phyloP scores from a whole-genome alignment of 2,888 invertebrate genomes.

The Drosophila lutescens region DNA sequence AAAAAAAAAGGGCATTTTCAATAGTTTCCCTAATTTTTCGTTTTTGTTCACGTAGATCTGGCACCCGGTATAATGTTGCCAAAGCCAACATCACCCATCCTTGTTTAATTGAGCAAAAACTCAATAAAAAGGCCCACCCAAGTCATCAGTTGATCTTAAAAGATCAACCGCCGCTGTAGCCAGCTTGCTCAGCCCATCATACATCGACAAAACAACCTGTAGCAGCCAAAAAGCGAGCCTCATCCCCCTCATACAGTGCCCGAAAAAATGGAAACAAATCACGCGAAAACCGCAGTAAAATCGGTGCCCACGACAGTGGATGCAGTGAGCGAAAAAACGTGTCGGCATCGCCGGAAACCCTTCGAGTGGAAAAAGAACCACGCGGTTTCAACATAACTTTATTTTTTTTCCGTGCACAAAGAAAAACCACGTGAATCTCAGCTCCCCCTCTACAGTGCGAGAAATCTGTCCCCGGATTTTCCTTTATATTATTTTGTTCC shows the following conservation, averaged over 20 bases:
- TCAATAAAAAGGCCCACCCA: neutral
- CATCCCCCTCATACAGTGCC: neutral
- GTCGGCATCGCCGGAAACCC: neutral
- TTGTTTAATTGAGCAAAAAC: conserved; percentile 5
- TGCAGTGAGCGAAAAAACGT: neutral
- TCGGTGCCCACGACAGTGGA: neutral
- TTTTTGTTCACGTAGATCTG: neutral
- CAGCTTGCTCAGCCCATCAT: neutral
- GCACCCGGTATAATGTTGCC: conserved; percentile 3
- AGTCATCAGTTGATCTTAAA: conserved; percentile 2
- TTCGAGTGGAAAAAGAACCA: neutral
- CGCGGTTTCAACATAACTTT: neutral
- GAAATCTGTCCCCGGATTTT: neutral
- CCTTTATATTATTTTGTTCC: too few relatives aligned
- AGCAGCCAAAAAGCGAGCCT: neutral
- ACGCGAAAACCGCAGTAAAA: neutral
- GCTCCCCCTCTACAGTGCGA: neutral
- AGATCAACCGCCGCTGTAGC: conserved; percentile 4
- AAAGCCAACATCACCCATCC: neutral
- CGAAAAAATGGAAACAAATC: neutral
- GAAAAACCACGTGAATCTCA: neutral
- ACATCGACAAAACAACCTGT: neutral
- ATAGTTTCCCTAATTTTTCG: too few relatives aligned
- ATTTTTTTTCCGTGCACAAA: conserved; percentile 1
- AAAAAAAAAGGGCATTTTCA: too few relatives aligned